phyloP scores from a whole-genome alignment of 1,140 invertebrate species.

The Ceratosolen fusciceps region DNA sequence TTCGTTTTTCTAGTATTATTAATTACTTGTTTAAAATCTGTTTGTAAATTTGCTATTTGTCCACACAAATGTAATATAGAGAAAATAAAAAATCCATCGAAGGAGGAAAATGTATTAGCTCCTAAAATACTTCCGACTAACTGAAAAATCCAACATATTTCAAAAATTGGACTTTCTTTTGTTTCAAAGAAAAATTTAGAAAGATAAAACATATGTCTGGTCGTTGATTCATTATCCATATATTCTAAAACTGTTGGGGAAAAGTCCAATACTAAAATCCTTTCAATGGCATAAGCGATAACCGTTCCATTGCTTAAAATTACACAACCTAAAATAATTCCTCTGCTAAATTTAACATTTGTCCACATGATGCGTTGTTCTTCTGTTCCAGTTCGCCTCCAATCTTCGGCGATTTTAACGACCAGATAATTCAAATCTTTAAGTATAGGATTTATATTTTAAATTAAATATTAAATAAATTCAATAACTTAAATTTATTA shows the following conservation, averaged over 20 bases:
- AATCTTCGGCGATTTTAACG: constrained; percentile 21
- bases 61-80: constrained; percentile 41
- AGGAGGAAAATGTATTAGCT: constrained; percentile 19
- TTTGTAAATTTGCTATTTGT: constrained; percentile 42
- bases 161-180: constrained; percentile 38
- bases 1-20: background rate
- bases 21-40: constrained; percentile 33
- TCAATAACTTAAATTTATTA: background rate
- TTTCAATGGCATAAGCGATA: constrained; percentile 4
- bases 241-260: background rate
- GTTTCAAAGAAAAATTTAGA: constrained; percentile 44
- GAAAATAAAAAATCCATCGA: constrained; percentile 43
- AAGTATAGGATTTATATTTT: background rate
- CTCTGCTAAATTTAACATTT: constrained; percentile 12
- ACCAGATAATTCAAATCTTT: constrained; percentile 30
- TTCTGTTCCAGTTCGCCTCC: constrained; percentile 2
- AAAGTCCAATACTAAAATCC: background rate
- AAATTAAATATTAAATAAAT: background rate
- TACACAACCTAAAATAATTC: background rate
- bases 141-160: constrained; percentile 45
- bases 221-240: constrained; percentile 10
- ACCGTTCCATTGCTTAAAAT: constrained; percentile 16
- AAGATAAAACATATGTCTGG: constrained; percentile 25
- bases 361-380: constrained; percentile 31
- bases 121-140: constrained; percentile 20